Evolutionary conservation across 1,140 invertebrate species (phyloP).

Genomic region (Mamestra configurata): DNA sequence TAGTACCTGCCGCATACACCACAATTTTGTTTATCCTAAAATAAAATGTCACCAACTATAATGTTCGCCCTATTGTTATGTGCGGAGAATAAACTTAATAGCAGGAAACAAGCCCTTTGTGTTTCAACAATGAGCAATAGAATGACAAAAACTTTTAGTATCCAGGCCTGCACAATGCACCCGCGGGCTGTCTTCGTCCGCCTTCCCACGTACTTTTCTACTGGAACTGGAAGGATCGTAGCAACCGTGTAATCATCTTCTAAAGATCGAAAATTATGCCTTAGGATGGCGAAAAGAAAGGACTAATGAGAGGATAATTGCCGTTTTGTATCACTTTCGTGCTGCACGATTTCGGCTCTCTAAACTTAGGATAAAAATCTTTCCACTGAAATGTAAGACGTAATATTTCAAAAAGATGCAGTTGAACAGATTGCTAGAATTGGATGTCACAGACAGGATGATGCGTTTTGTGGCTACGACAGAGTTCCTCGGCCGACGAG

Average conservation of each 20-base stretch:
- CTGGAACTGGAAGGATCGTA: conserved; percentile 31
- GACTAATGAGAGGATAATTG: neutral
- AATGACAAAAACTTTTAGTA: conserved; percentile 78
- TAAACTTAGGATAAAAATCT: neutral
- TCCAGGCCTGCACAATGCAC: conserved; percentile 75
- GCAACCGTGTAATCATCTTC: neutral
- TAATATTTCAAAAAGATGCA: neutral
- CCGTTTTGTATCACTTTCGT: neutral
- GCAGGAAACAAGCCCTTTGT: conserved; percentile 78
- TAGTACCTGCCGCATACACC: neutral
- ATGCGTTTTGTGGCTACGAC: neutral
- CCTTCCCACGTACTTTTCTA: conserved; percentile 71
- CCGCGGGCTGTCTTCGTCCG: conserved; percentile 68
- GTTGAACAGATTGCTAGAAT: neutral
- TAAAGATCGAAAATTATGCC: neutral
- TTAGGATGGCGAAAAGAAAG: neutral
- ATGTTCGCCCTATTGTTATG: conserved; percentile 38
- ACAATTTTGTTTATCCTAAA: neutral
- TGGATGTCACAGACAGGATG: neutral
- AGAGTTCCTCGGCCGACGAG: neutral
- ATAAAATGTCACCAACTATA: conserved; percentile 23
- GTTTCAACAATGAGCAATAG: conserved; percentile 76
- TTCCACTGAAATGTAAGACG: neutral
- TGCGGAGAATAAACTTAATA: conserved; percentile 58
- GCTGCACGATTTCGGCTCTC: neutral